Evolutionary conservation across 2,113 vertebrate genomes (phyloP), one percentile per base, ranked within the genome.

Genomic region (Tyto alba): DNA sequence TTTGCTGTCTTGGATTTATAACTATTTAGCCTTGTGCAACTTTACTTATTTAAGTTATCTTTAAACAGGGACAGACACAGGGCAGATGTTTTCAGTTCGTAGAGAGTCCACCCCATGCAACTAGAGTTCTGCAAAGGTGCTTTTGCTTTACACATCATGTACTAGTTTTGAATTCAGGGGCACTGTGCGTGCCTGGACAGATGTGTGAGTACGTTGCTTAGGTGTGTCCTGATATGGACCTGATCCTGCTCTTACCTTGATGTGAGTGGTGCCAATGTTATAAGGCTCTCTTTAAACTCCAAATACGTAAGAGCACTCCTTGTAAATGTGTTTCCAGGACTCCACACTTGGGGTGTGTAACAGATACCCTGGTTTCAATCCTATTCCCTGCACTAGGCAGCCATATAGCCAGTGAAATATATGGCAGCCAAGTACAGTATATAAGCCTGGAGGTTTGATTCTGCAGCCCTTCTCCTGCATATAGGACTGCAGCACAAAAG

Each of bases 181-280:
- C 36, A 23, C 16, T 32, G 6, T 22, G 17, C 1, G 8, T 85
- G 41, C 41, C 38, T 57, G 16, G 73, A 45, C 36, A 80, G 27
- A 2, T 0, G 16, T 0, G 5, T 0, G 1, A 80, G 26, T 32
- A 38, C 9, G 3, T 55, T 76, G 38, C n/a, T 83, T 41, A 56
- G 38, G 48, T 64, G 52, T 41, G 57, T 38, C 23, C 15, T 16
- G 19, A 13, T 43, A 30, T 0, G 6, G 32, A 4, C 26, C 71
- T 88, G 34, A 56, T 88, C n/a, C 40, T 50, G 9, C 56, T 57
- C 16, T 41, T 53, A 30, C 10, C 71, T 69, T 67, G 29, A 32
- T 18, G 17, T 60, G 25, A 55, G 4, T 8, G 19, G 14, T 38
- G 30, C 19, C 45, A 41, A 8, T 13, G 55, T 45, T 56, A 18